phyloP scores from a whole-genome alignment of 1,140 invertebrate species.

The Saccostrea echinata region DNA sequence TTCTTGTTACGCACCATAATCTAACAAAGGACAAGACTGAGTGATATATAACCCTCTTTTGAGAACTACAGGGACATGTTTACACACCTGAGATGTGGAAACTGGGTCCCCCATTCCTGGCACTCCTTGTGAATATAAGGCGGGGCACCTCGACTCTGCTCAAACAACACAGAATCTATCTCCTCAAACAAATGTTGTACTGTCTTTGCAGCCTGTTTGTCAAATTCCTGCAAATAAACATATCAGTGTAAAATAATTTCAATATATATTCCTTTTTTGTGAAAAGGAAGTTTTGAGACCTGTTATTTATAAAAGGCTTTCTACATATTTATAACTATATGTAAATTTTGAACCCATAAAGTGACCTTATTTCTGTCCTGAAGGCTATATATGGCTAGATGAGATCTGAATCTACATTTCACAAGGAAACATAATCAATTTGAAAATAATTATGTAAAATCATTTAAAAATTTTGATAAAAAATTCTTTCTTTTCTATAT shows the following conservation, averaged over 20 bases:
- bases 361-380: too few relatives aligned
- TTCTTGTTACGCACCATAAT: neutral
- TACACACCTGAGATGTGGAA: slow-evolving; percentile 74
- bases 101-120: slow-evolving; percentile 73
- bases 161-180: slow-evolving; percentile 74
- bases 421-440: too few relatives aligned
- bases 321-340: too few relatives aligned
- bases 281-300: too few relatives aligned
- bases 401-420: too few relatives aligned
- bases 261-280: too few relatives aligned
- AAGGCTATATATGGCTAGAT: neutral
- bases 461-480: too few relatives aligned
- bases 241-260: too few relatives aligned
- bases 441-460: too few relatives aligned
- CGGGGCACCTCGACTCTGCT: slow-evolving; percentile 62
- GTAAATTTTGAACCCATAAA: too few relatives aligned
- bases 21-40: neutral
- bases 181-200: slow-evolving; percentile 74
- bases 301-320: too few relatives aligned
- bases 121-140: slow-evolving; percentile 70
- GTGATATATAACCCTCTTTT: slow-evolving; percentile 9
- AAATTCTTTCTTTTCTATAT: too few relatives aligned
- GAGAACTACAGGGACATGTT: neutral
- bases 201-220: slow-evolving; percentile 72
- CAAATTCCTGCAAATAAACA: slow-evolving; percentile 72